A percentile compares a stretch with the other conserved stretches of the same genome.
Evolutionary conservation across 2,888 invertebrate species (phyloP).

Genomic region (Actias luna): DNA sequence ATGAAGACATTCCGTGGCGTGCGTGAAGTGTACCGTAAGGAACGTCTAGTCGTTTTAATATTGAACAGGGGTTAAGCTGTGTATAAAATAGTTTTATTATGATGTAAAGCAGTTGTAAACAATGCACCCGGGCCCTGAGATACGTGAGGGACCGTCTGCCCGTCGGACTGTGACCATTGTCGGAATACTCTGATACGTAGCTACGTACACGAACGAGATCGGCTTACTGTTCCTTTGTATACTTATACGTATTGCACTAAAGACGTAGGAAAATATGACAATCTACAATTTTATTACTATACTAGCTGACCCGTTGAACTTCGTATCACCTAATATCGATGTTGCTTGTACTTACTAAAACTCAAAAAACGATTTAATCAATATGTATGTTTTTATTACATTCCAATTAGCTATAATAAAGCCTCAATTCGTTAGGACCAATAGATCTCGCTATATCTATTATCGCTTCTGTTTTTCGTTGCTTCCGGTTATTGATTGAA

Average conservation of each 20-base stretch:
- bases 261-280: too few relatives aligned
- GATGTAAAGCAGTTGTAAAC: slow-evolving; percentile 58
- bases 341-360: too few relatives aligned
- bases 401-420: too few relatives aligned
- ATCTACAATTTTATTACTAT: too few relatives aligned
- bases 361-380: too few relatives aligned
- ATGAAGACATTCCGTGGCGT: slow-evolving; percentile 17
- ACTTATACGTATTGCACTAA: slow-evolving; percentile 12
- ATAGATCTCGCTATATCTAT: too few relatives aligned
- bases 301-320: too few relatives aligned
- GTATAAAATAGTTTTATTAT: slow-evolving; percentile 46
- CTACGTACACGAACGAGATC: not conserved
- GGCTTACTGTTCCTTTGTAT: slow-evolving; percentile 6
- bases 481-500: too few relatives aligned
- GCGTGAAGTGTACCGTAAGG: not conserved
- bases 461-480: too few relatives aligned
- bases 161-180: slow-evolving; percentile 13
- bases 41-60: slow-evolving; percentile 25
- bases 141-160: slow-evolving; percentile 46
- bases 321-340: too few relatives aligned
- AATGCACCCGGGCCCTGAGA: slow-evolving; percentile 29
- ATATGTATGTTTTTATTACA: too few relatives aligned
- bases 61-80: slow-evolving; percentile 29
- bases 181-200: not conserved
- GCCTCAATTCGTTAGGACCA: too few relatives aligned